A percentile compares a stretch with the other conserved stretches of the same genome.
These are phyloP conservation scores for Cephus pygmeus DNA, from an alignment of 2,888 invertebrate species.

Conservation along the genomic window DNA sequence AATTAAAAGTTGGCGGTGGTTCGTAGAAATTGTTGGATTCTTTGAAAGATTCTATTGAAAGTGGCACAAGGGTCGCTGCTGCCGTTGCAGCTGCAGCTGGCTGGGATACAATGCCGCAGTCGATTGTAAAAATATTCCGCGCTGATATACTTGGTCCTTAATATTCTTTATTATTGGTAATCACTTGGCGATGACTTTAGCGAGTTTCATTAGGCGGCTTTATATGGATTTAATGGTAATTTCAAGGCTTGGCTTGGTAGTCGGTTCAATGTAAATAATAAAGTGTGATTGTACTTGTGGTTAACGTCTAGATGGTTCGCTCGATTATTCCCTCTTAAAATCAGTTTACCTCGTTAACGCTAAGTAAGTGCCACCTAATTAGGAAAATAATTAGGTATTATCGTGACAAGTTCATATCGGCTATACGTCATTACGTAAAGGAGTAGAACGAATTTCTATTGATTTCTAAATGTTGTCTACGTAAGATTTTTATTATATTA, in stretches of 20 bases:
- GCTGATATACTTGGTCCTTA: neutral
- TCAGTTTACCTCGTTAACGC: neutral
- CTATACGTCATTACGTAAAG: neutral
- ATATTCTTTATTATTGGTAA: neutral
- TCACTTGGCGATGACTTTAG: neutral
- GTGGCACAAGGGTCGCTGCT: neutral
- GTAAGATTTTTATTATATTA: neutral
- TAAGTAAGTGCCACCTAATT: neutral
- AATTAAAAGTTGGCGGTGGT: constrained; percentile 13
- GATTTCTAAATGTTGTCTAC: neutral
- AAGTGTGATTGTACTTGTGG: neutral
- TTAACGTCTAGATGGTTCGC: neutral
- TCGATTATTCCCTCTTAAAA: neutral
- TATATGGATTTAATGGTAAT: neutral
- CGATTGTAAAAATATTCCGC: neutral
- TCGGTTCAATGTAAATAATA: neutral
- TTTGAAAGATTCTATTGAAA: neutral
- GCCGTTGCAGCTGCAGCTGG: neutral
- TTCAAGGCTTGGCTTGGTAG: neutral
- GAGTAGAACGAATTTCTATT: neutral
- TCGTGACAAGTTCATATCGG: no score
- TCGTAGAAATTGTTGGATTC: neutral
- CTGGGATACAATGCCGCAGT: neutral
- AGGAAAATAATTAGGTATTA: neutral
- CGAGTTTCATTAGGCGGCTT: neutral